Base-by-base conservation (phyloP, 2,888 invertebrate species). In the Iselma pallidipennis region DNA sequence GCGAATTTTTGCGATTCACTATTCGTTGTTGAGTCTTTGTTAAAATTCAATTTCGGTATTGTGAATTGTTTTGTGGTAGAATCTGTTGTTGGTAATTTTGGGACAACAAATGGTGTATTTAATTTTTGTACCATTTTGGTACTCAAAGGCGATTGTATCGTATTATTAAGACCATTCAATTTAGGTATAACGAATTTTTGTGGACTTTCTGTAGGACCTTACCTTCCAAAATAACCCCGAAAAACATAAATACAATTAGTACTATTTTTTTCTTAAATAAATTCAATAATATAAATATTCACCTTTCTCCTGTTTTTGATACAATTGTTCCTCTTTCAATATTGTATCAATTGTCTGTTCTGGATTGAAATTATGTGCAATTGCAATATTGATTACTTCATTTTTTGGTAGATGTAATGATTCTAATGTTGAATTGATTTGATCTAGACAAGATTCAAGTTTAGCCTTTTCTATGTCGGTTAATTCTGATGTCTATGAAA, bases 361-460 rank as follows among this genome's bases (percentile, higher is more conserved):
- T 42, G 88, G 84, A 79, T 94, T 87, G 79, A 90, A 96, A 66
- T 89, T 86, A 70, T 89, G 84, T 59, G 86, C 85, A 59, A 95
- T 81, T 28, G 94, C 88, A 49, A 90, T 87, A 69, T 90, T 88
- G 19, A 89, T 85, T 55, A 96, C 84, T 54, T 88, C 84, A 66
- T 88, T 86, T 71, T 94, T 92, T 0, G 94, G 85, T 9, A 91
- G 82, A 49, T 45, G 67, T 0, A 89, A 84, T 56, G 93, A 91
- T 4, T 94, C 95, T 53, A 95, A 84, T 6, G 94, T 88, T 77
- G 89, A 89, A 61, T 90, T 88, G 31, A 96, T 85, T 76, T 91
- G 90, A 74, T 95, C 94, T 56, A 95, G 83, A 73, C 96, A 95
- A 0, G 94, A 93, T 77, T 90, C 88, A 1, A 96, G 83, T 76